phyloP scores from a whole-genome alignment of 2,113 vertebrate species.

The Echinops telfairi region DNA sequence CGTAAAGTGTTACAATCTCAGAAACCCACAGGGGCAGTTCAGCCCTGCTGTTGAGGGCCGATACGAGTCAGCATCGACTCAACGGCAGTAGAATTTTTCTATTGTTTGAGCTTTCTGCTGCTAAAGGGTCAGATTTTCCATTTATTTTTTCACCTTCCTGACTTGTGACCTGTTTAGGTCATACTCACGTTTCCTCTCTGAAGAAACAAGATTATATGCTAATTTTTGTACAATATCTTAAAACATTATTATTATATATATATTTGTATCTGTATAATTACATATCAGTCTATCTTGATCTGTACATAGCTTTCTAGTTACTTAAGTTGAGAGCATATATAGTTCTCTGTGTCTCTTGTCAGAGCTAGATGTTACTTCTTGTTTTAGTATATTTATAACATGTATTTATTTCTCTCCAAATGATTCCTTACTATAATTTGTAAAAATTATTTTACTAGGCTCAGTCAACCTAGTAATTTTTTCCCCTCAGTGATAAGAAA shows the following conservation, averaged over 20 bases:
- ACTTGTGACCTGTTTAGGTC: background rate
- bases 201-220: background rate
- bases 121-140: background rate
- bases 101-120: background rate
- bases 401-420: background rate
- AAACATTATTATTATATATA: background rate
- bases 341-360: background rate
- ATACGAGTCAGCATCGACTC: too few relatives aligned
- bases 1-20: too few relatives aligned
- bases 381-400: constrained; percentile 18
- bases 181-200: background rate
- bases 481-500: background rate
- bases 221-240: background rate
- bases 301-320: background rate
- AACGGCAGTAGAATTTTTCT: background rate
- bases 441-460: background rate
- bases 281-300: background rate
- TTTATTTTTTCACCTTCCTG: background rate
- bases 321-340: background rate
- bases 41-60: too few relatives aligned
- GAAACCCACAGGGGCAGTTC: too few relatives aligned
- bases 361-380: background rate
- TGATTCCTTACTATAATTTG: background rate
- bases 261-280: background rate
- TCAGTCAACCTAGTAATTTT: constrained; percentile 3